Evolutionary conservation across 2,113 vertebrate species (phyloP).

Genomic region (Mormoops blainvillei): DNA sequence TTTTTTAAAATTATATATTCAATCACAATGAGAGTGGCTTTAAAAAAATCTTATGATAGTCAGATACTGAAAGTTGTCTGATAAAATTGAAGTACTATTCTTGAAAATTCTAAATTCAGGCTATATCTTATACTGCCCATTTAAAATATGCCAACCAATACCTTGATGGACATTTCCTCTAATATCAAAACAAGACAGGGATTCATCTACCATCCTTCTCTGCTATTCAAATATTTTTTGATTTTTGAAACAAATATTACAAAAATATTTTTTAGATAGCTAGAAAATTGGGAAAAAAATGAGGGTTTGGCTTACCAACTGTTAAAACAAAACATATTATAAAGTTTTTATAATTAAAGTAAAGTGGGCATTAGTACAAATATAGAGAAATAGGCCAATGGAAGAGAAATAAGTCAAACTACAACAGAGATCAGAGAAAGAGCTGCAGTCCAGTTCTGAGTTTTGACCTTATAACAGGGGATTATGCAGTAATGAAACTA

Average conservation of each 20-base stretch:
- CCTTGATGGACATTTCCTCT: not conserved
- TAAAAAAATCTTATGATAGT: not conserved
- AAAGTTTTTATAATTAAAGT: too few species aligned
- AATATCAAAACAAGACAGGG: not conserved
- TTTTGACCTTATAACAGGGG: too few species aligned
- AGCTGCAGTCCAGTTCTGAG: too few species aligned
- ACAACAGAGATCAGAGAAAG: too few species aligned
- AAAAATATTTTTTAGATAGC: too few species aligned
- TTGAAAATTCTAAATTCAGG: not conserved
- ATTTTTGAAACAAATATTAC: not conserved
- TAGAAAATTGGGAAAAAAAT: too few species aligned
- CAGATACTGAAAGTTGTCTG: not conserved
- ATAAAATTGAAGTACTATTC: not conserved
- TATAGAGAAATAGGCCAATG: too few species aligned
- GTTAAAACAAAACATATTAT: too few species aligned
- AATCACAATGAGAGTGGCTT: not conserved
- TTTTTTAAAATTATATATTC: not conserved
- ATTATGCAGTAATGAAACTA: too few species aligned
- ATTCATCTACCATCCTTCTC: not conserved
- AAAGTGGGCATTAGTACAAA: too few species aligned
- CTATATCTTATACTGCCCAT: not conserved
- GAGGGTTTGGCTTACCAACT: too few species aligned
- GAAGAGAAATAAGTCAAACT: too few species aligned
- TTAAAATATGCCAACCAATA: not conserved
- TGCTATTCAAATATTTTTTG: not conserved